phyloP scores from a whole-genome alignment of 1,140 invertebrate species.

The Antheraea mylitta region DNA sequence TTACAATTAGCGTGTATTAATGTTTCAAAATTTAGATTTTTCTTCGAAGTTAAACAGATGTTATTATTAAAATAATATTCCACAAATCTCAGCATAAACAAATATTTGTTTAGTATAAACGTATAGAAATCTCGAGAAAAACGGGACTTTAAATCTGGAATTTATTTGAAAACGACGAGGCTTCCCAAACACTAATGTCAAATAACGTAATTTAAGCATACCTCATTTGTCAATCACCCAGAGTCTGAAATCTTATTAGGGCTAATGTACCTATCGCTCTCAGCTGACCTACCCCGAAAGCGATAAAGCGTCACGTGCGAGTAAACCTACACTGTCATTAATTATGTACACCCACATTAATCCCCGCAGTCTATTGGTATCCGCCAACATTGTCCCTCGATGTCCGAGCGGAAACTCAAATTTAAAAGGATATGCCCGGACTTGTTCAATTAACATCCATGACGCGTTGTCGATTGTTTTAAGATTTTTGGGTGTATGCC shows the following conservation, averaged over 20 bases:
- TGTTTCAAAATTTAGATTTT: too few relatives aligned
- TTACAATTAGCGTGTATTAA: too few relatives aligned
- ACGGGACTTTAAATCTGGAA: too few relatives aligned
- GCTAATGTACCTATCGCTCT: slow-evolving; percentile 1
- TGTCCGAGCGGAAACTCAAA: neutral
- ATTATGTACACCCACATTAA: slow-evolving; percentile 16
- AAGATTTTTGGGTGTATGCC: too few relatives aligned
- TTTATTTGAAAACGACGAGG: too few relatives aligned
- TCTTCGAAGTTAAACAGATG: too few relatives aligned
- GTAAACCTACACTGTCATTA: slow-evolving; percentile 5
- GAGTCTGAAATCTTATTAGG: neutral
- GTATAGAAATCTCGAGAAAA: too few relatives aligned
- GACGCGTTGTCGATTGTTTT: neutral
- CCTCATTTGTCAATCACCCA: neutral
- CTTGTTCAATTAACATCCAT: neutral
- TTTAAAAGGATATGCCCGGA: slow-evolving; percentile 6
- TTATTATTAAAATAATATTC: too few relatives aligned
- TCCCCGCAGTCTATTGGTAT: slow-evolving; percentile 13
- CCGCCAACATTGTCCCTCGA: slow-evolving; percentile 4
- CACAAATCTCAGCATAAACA: too few relatives aligned
- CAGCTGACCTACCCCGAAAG: neutral
- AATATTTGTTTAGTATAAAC: too few relatives aligned
- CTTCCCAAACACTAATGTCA: too few relatives aligned
- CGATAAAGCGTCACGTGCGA: slow-evolving; percentile 13
- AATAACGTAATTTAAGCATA: neutral